phyloP scores from a whole-genome alignment of 2,797 vertebrate species.

The Moxostoma hubbsi region DNA sequence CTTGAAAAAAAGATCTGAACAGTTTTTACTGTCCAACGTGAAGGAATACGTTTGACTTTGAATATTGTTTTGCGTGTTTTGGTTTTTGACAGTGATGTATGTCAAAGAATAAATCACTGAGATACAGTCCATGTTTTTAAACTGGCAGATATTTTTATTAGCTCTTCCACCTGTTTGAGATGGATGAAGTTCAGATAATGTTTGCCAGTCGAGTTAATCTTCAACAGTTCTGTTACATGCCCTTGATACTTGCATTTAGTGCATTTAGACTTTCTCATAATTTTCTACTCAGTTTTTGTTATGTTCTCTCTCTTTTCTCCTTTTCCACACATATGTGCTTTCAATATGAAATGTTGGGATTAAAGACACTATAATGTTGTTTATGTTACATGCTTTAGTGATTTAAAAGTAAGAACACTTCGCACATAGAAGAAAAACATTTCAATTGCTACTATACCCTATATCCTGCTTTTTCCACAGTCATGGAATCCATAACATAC shows the following conservation, averaged over 20 bases:
- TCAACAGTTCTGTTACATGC: conserved; percentile 35
- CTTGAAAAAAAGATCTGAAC: background rate
- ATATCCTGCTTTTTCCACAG: conserved; percentile 12
- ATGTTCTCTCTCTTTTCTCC: background rate
- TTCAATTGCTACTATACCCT: background rate
- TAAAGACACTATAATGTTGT: background rate
- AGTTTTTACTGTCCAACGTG: background rate
- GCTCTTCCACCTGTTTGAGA: conserved; percentile 17
- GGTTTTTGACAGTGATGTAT: background rate
- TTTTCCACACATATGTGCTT: background rate
- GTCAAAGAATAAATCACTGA: conserved; percentile 1
- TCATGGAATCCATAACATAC: conserved; percentile 69
- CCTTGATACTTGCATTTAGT: conserved; percentile 30
- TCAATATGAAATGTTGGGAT: background rate
- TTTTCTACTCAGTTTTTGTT: background rate
- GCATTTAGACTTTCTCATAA: conserved; percentile 15
- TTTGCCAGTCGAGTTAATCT: conserved; percentile 55
- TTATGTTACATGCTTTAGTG: background rate
- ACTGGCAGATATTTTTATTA: background rate
- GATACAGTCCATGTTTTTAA: background rate
- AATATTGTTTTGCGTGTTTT: background rate
- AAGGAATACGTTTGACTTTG: background rate
- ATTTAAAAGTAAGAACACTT: background rate
- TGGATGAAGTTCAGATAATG: conserved; percentile 2
- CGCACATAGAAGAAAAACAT: background rate